Conservation (phyloP, 2,888 invertebrate species). For the Drosophila paracracens region DNA sequence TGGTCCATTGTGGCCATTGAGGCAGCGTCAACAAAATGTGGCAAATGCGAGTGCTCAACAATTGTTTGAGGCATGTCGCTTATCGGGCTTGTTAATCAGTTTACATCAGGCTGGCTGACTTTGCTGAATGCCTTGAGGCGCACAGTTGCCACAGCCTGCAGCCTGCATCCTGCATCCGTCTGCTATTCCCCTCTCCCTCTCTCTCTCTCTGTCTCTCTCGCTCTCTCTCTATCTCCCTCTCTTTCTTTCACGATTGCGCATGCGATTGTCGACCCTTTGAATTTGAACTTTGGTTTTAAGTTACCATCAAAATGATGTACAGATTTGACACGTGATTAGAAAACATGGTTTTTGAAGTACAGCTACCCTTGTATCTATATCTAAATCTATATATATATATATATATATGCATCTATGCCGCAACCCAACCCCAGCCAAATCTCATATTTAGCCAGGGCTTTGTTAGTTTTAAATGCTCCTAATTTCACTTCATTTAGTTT, state of each 20-base stretch:
- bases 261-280: slow-evolving; percentile 39
- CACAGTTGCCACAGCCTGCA: slow-evolving; percentile 1
- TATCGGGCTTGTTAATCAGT: slow-evolving; percentile 78
- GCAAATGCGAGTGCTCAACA: slow-evolving; percentile 59
- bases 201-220: neutral
- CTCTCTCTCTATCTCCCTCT: neutral
- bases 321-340: slow-evolving; percentile 83
- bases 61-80: slow-evolving; percentile 56
- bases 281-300: slow-evolving; percentile 74
- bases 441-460: neutral
- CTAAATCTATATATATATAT: neutral
- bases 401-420: neutral
- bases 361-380: slow-evolving; percentile 1
- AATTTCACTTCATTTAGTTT: neutral
- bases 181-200: neutral
- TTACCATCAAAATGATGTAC: slow-evolving; percentile 78
- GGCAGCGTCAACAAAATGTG: slow-evolving; percentile 59
- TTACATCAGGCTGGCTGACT: slow-evolving; percentile 76
- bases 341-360: slow-evolving; percentile 28
- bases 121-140: slow-evolving; percentile 51
- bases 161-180: slow-evolving; percentile 1
- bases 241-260: slow-evolving; percentile 13
- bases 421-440: neutral
- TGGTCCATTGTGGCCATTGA: slow-evolving; percentile 39
- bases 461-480: neutral